These are phyloP conservation scores for Drosophila mauritiana DNA, from an alignment of 1,140 invertebrate genomes.

Conservation along the genomic window DNA sequence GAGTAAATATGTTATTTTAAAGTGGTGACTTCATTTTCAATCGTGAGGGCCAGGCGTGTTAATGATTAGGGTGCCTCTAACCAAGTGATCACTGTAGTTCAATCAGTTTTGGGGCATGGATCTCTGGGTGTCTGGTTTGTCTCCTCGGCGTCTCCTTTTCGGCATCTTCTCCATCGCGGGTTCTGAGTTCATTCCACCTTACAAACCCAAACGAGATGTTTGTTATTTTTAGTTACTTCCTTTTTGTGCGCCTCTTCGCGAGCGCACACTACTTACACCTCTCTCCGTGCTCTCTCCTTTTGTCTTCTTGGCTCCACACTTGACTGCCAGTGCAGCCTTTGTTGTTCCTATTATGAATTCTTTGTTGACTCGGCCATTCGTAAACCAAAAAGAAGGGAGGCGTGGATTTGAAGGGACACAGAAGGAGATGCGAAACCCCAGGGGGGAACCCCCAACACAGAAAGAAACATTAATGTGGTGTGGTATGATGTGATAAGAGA, in stretches of 20 bases:
- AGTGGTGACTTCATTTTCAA: neutral
- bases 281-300: slow-evolving; percentile 28
- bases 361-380: slow-evolving; percentile 57
- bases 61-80: neutral
- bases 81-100: slow-evolving; percentile 7
- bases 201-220: slow-evolving; percentile 68
- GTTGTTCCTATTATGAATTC: slow-evolving; percentile 50
- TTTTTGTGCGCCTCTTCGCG: slow-evolving; percentile 77
- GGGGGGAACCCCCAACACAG: slow-evolving; percentile 5
- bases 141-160: slow-evolving; percentile 23
- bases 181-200: slow-evolving; percentile 79
- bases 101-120: slow-evolving; percentile 27
- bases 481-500: neutral
- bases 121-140: slow-evolving; percentile 41
- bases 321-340: slow-evolving; percentile 41
- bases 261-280: slow-evolving; percentile 14
- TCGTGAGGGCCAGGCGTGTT: too few species aligned
- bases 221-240: slow-evolving; percentile 83
- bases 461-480: neutral
- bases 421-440: neutral
- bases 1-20: neutral
- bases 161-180: slow-evolving; percentile 24
- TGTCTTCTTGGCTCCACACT: slow-evolving; percentile 35
- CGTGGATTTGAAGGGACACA: neutral
- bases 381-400: slow-evolving; percentile 38